phyloP scores from a whole-genome alignment of 2,113 vertebrate genomes.

The Abramis brama region DNA sequence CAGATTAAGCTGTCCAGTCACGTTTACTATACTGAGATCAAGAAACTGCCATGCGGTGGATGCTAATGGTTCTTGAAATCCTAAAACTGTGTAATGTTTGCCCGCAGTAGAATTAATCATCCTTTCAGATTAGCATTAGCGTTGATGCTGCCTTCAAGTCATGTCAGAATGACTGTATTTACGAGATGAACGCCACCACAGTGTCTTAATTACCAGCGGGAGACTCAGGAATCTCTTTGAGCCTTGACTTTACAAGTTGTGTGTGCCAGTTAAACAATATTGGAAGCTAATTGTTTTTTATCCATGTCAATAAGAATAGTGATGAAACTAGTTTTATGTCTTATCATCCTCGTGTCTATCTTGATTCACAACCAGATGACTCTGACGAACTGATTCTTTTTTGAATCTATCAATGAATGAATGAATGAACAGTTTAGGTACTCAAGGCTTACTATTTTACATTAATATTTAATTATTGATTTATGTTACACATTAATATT shows the following conservation, averaged over 20 bases:
- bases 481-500: background rate
- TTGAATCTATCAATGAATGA: background rate
- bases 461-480: background rate
- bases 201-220: background rate
- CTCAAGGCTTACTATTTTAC: background rate
- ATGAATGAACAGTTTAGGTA: background rate
- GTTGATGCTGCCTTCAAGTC: too few species aligned
- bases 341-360: background rate
- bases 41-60: background rate
- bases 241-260: too few species aligned
- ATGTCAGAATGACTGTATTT: background rate
- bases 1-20: background rate
- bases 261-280: background rate
- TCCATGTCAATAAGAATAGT: background rate
- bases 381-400: background rate
- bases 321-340: background rate
- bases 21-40: background rate
- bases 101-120: background rate
- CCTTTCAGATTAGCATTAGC: background rate
- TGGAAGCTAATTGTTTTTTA: background rate
- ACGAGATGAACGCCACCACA: background rate
- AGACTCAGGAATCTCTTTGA: background rate
- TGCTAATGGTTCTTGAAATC: background rate
- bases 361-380: background rate
- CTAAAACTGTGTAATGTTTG: background rate